These are phyloP conservation scores for Ochlodes sylvanus DNA, from an alignment of 2,888 invertebrate species.

Conservation along the genomic window DNA sequence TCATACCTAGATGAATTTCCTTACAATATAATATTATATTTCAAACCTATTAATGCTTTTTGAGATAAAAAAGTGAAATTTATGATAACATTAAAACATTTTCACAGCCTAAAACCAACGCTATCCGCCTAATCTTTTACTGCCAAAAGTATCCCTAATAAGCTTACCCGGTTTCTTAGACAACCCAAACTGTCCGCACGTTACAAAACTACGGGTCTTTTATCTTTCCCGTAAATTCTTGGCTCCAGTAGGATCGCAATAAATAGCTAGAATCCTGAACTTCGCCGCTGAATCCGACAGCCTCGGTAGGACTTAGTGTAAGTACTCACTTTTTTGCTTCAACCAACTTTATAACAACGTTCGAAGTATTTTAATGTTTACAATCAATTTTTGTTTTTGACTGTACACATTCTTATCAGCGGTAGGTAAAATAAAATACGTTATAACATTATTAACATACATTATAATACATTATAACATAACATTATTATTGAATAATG, in stretches of 20 bases:
- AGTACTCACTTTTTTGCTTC: conserved; percentile 51
- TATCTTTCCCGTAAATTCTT: conserved; percentile 79
- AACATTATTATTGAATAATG: too few species aligned
- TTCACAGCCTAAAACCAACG: neutral
- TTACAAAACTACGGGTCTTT: conserved; percentile 52
- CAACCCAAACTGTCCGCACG: conserved; percentile 21
- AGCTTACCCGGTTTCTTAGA: conserved; percentile 18
- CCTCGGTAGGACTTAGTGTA: conserved; percentile 68
- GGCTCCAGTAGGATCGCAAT: conserved; percentile 74
- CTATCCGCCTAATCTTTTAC: conserved; percentile 20
- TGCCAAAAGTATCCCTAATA: conserved; percentile 22
- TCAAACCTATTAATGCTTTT: too few species aligned
- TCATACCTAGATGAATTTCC: too few species aligned
- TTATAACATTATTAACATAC: too few species aligned
- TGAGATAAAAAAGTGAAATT: neutral
- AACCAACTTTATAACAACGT: conserved; percentile 47
- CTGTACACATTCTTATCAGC: too few species aligned
- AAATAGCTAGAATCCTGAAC: conserved; percentile 82
- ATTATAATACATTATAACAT: too few species aligned
- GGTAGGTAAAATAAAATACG: too few species aligned
- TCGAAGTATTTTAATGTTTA: conserved; percentile 22
- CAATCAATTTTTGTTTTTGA: neutral
- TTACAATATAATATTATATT: too few species aligned
- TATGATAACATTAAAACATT: neutral
- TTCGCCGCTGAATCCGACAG: conserved; percentile 72